Percentiles rank a stretch among this genome's conserved stretches.
phyloP scores from a whole-genome alignment of 2,888 invertebrate genomes.

The Drosophila hamatofila region DNA sequence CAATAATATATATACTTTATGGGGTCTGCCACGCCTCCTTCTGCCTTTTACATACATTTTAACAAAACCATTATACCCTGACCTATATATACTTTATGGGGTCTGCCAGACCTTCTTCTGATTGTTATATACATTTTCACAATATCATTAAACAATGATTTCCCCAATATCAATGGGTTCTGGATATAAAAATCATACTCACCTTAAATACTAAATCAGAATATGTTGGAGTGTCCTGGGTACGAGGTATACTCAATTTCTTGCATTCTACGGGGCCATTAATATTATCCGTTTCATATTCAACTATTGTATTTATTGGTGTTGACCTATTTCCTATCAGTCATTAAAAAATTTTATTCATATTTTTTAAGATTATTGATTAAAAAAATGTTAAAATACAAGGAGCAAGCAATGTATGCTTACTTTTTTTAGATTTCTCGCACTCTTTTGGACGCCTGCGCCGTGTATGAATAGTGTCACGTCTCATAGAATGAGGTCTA shows the following conservation, averaged over 20 bases:
- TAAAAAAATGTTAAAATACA: neutral
- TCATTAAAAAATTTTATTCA: neutral
- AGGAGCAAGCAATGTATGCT: neutral
- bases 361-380: no score
- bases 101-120: no score
- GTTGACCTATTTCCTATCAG: slow-evolving; percentile 53
- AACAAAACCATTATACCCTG: no score
- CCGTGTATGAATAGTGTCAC: slow-evolving; percentile 97
- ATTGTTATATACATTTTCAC: no score
- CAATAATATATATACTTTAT: no score
- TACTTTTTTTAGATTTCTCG: slow-evolving; percentile 86
- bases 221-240: slow-evolving; percentile 53
- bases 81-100: no score
- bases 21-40: no score
- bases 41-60: no score
- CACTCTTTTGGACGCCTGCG: slow-evolving; percentile 94
- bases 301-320: slow-evolving; percentile 41
- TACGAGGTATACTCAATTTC: slow-evolving; percentile 47
- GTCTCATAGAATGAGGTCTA: slow-evolving; percentile 97
- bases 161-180: no score
- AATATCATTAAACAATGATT: no score
- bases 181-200: slow-evolving; percentile 28
- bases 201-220: slow-evolving; percentile 64
- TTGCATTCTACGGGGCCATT: slow-evolving; percentile 51
- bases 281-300: slow-evolving; percentile 50